These are phyloP conservation scores for Alethe castanea DNA, from an alignment of 2,113 vertebrate species.

Conservation along the genomic window DNA sequence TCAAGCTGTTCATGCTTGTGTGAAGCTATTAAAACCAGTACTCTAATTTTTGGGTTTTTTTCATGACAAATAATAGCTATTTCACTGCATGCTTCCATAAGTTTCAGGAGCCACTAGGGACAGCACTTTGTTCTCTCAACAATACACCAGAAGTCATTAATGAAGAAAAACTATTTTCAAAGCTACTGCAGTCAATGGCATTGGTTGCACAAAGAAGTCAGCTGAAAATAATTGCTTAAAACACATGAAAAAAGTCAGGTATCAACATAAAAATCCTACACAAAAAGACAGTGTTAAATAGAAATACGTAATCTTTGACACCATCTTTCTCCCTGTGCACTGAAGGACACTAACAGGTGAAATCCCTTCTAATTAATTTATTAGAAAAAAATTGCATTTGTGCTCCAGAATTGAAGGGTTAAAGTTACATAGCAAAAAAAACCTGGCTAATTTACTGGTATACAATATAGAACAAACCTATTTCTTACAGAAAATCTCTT, in stretches of 20 bases:
- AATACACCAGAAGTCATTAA: neutral
- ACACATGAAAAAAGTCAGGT: neutral
- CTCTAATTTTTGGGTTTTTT: neutral
- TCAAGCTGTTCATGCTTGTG: neutral
- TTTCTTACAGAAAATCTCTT: conserved; percentile 12
- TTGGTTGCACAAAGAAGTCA: neutral
- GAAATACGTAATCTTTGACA: neutral
- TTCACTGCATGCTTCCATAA: neutral
- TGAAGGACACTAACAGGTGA: neutral
- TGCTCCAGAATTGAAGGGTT: neutral
- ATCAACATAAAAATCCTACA: neutral
- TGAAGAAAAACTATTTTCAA: conserved; percentile 8
- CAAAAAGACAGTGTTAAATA: neutral
- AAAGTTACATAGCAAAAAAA: neutral
- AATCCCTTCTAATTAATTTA: neutral
- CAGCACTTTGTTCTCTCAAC: neutral
- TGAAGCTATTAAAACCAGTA: neutral
- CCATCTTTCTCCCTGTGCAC: neutral
- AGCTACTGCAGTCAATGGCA: neutral
- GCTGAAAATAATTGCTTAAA: neutral
- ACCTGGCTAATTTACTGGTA: neutral
- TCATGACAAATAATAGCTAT: conserved; percentile 5
- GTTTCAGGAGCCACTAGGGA: conserved; percentile 22
- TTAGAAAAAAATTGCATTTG: neutral
- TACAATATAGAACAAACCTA: neutral